A percentile compares a stretch with the other conserved stretches of the same genome.
phyloP scores from a whole-genome alignment of 2,797 vertebrate species.

The Enteromius argenteus region DNA sequence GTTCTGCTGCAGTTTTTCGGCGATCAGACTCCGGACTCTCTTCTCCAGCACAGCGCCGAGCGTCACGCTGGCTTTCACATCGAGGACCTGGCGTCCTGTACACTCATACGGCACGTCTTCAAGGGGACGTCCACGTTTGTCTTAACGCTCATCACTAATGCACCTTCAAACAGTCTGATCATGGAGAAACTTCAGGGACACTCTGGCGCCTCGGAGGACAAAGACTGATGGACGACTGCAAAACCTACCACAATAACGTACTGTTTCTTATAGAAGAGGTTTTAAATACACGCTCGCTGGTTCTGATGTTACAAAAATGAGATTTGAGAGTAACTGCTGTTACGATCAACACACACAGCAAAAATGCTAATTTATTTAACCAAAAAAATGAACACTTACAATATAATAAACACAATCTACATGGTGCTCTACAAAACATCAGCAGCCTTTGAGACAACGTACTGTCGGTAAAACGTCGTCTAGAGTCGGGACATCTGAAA shows the following conservation, averaged over 20 bases:
- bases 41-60: constrained; percentile 81
- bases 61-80: constrained; percentile 87
- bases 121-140: constrained; percentile 86
- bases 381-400: neutral
- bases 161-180: constrained; percentile 85
- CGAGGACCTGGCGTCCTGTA: constrained; percentile 93
- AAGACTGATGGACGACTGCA: neutral
- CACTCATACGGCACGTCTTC: constrained; percentile 88
- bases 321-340: neutral
- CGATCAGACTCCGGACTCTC: constrained; percentile 78
- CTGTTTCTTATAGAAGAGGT: neutral
- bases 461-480: constrained; percentile 86
- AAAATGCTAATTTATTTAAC: constrained; percentile 2
- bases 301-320: neutral
- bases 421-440: constrained; percentile 19
- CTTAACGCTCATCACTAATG: constrained; percentile 93
- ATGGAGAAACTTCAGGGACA: constrained; percentile 87
- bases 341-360: neutral
- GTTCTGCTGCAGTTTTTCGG: constrained; percentile 86
- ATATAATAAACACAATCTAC: neutral
- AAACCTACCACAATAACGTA: neutral
- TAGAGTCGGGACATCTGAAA: constrained; percentile 83
- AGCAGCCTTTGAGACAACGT: constrained; percentile 70
- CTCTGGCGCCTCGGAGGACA: constrained; percentile 56
- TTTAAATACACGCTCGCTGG: neutral